Evolutionary conservation across 2,888 invertebrate genomes (phyloP).

Genomic region (Megastigmus dorsalis): DNA sequence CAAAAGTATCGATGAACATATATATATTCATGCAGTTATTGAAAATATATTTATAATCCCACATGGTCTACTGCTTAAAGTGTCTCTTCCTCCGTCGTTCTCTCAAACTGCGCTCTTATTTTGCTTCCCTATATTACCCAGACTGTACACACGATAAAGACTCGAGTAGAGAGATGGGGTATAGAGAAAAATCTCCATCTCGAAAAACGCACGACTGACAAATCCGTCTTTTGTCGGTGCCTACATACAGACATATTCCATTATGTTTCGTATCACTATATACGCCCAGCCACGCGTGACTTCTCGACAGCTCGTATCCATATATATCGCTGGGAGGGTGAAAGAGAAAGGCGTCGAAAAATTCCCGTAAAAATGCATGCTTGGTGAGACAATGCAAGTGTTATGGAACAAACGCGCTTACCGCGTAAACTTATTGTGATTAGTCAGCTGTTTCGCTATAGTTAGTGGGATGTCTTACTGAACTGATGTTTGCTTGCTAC

Average conservation of each 20-base stretch:
- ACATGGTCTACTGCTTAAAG: too few species aligned
- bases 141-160: background rate
- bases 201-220: slow-evolving; percentile 60
- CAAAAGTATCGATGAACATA: too few species aligned
- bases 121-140: background rate
- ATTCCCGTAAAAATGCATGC: slow-evolving; percentile 25
- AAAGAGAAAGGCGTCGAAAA: background rate
- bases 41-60: too few species aligned
- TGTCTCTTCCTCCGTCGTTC: background rate
- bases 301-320: slow-evolving; percentile 57
- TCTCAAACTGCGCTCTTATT: background rate
- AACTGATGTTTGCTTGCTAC: too few species aligned
- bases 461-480: too few species aligned
- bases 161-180: background rate
- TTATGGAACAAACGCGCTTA: slow-evolving; percentile 31
- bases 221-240: slow-evolving; percentile 64
- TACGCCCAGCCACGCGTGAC: slow-evolving; percentile 52
- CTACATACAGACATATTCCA: slow-evolving; percentile 16
- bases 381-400: slow-evolving; percentile 31
- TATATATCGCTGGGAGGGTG: background rate
- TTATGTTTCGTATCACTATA: slow-evolving; percentile 17
- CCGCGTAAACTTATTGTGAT: slow-evolving; percentile 54
- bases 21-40: too few species aligned
- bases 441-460: background rate
- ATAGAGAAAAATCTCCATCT: slow-evolving; percentile 38